Evolutionary conservation across 2,797 vertebrate genomes (phyloP), one percentile per base, ranked within the genome.

Genomic region (Coluber constrictor): DNA sequence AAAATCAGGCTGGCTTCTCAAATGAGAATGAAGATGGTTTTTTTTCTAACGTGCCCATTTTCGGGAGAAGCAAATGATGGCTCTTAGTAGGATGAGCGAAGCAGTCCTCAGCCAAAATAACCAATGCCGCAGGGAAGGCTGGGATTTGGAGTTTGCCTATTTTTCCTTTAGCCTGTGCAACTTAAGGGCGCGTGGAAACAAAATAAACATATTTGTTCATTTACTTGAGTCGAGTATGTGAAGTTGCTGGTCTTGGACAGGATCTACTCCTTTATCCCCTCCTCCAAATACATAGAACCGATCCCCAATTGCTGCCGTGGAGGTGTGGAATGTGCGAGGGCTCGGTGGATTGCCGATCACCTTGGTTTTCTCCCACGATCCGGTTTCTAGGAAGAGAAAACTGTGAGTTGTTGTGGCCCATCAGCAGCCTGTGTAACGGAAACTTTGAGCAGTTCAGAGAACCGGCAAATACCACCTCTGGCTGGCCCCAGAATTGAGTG

Each of bases 301-400:
- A 95, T 98, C 96, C 47, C 98, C 98, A 0, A 99, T 18, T 5
- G 98, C 98, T 6, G 99, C 98, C 0, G 98, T 97, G 88, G 96
- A 99, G 0, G 98, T 98, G 96, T 99, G 99, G 89, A 98, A 99
- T 0, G 99, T 99, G 93, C 99, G 98, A 1, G 98, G 98, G 57
- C 97, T 97, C 0, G 99, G 99, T 0, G 95, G 96, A 0, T 87
- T 91, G 0, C 98, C 98, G 0, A 63, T 96, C 83, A 98, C 97
- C 0, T 94, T 91, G 0, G 98, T 97, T 0, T 91, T 98, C 95
- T 97, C 98, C 99, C 99, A 99, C 1, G 94, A 95, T 32, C 95
- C 96, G 10, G 88, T 96, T 79, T 98, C 99, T 99, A 94, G 56
- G 57, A 43, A 93, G 87, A 32, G 13, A 32, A 37, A n/a, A 37